These are phyloP conservation scores for Drosophila mimica DNA, from an alignment of 2,888 invertebrate species.

Conservation along the genomic window DNA sequence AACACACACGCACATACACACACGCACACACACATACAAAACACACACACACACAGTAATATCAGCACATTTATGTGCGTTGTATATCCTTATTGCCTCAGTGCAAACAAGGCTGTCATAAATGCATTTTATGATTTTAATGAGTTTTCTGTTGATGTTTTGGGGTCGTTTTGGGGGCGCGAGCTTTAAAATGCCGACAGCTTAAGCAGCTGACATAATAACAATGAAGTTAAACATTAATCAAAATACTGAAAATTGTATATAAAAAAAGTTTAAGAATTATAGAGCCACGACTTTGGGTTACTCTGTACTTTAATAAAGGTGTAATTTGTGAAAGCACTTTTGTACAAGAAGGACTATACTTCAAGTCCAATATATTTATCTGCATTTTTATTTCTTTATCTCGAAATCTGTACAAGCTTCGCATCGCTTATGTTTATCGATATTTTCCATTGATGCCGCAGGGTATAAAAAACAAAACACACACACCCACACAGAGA, in stretches of 20 bases:
- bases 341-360: background rate
- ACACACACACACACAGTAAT: background rate
- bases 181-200: slow-evolving; percentile 36
- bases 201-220: slow-evolving; percentile 46
- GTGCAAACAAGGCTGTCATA: slow-evolving; percentile 75
- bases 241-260: slow-evolving; percentile 41
- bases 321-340: background rate
- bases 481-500: background rate
- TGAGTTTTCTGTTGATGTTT: slow-evolving; percentile 79
- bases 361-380: background rate
- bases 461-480: slow-evolving; percentile 1
- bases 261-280: background rate
- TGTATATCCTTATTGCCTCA: slow-evolving; percentile 66
- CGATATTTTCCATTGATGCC: background rate
- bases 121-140: slow-evolving; percentile 81
- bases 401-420: background rate
- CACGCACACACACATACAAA: slow-evolving; percentile 6
- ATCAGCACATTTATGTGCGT: background rate
- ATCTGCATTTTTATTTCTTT: background rate
- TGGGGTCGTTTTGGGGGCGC: slow-evolving; percentile 11
- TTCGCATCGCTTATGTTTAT: too few relatives aligned
- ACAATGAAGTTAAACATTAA: slow-evolving; percentile 57
- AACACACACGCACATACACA: slow-evolving; percentile 5
- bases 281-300: background rate
- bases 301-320: background rate